Evolutionary conservation across 1,140 invertebrate genomes (phyloP), one percentile per base, ranked within the genome.

Genomic region (Apis florea): DNA sequence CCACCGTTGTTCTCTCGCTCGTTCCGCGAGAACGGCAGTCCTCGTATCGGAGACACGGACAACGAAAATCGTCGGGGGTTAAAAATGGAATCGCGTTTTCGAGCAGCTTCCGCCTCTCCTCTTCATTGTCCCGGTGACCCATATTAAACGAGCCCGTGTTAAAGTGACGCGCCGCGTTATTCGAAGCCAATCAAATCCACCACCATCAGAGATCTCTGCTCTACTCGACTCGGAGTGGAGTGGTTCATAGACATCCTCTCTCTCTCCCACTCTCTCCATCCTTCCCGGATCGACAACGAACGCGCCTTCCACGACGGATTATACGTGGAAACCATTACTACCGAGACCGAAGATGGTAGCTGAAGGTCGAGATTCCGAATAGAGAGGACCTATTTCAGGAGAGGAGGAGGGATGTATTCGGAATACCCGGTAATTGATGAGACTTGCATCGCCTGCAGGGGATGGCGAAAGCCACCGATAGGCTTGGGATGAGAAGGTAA

Each of bases 371-470:
- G 68, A 81, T 59, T 75, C 72, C 53, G 17, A 26, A 53, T 47
- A 47, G 6, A 40, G 17, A 67, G 75, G 31, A 71, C 40, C 63
- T 64, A 71, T 74, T 87, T 74, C 40, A 3, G 19, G 19, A 17
- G 15, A 15, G 51, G 19, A 9, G 15, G 51, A 61, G 59, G 63
- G 77, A 74, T 47, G 47, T 61, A 71, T 73, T 67, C 69, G 76
- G 83, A 81, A 72, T 31, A 6, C 15, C 19, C 24, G 67, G 86
- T 87, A 84, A 87, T 87, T 73, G 85, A 84, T 78, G 70, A 87
- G 78, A 75, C 47, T 73, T 73, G 53, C 68, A 74, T 69, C n/a
- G 82, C 56, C 31, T 19, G 69, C 70, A 59, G 70, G 54, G n/a
- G 64, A 17, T 51, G n/a, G n/a, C 11, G 81, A 19, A 51, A 79